Conservation (phyloP, 2,113 vertebrate species). For the Lepus europaeus region DNA sequence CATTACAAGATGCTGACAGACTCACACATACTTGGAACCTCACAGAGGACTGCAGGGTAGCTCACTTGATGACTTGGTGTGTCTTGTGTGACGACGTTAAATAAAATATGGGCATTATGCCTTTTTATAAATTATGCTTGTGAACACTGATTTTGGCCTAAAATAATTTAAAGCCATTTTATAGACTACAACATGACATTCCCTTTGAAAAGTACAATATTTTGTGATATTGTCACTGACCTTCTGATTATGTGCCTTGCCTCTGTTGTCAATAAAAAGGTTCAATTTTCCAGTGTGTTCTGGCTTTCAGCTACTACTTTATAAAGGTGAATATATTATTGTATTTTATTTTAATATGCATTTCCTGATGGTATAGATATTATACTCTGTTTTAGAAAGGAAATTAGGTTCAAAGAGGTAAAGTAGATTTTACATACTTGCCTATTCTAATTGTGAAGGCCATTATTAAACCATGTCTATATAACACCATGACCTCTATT, state of each 20-base stretch:
- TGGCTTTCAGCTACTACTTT: not conserved
- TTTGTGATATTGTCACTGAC: not conserved
- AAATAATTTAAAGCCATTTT: slow-evolving; percentile 5
- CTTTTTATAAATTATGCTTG: not conserved
- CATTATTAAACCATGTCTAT: not conserved
- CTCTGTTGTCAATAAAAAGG: not conserved
- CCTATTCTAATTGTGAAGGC: not conserved
- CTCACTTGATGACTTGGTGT: not conserved
- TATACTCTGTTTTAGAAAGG: not conserved
- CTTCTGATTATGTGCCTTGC: not conserved
- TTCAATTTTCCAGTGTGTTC: not conserved
- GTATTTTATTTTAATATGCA: not conserved
- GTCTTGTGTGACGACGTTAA: not conserved
- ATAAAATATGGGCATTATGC: not conserved
- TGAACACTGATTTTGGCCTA: not conserved
- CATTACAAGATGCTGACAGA: not conserved
- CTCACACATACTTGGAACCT: not conserved
- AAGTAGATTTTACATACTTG: not conserved
- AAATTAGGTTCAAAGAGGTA: not conserved
- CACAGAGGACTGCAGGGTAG: not conserved
- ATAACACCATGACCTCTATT: not conserved
- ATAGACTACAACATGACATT: not conserved
- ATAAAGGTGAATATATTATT: not conserved
- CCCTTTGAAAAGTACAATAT: not conserved
- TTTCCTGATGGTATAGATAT: not conserved